These are phyloP conservation scores for Bruchidius siliquastri DNA, from an alignment of 2,888 invertebrate species.

Conservation along the genomic window DNA sequence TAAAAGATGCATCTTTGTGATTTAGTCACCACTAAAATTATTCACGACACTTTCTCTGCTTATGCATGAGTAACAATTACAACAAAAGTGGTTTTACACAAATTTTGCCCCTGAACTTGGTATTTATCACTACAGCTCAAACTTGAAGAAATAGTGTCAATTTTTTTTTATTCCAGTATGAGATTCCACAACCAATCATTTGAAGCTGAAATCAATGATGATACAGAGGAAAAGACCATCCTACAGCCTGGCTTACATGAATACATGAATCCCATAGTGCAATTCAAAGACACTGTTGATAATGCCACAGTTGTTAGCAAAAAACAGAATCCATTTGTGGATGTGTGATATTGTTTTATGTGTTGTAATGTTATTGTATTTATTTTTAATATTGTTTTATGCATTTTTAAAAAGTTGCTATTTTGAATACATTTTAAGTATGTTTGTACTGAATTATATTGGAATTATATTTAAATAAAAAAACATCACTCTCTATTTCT, in stretches of 20 bases:
- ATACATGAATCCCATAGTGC: constrained; percentile 34
- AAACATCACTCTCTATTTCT: no score
- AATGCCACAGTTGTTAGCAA: neutral
- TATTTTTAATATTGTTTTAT: neutral
- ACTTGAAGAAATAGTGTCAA: no score
- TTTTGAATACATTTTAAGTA: neutral
- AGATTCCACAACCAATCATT: constrained; percentile 38
- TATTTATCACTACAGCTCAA: no score
- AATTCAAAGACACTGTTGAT: neutral
- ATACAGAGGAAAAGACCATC: constrained; percentile 29
- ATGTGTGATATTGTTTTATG: neutral
- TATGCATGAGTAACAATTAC: no score
- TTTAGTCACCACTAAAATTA: no score
- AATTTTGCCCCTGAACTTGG: no score
- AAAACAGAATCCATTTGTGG: neutral
- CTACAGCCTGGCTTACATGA: constrained; percentile 40
- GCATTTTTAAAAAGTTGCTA: neutral
- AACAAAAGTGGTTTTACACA: no score
- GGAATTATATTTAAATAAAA: neutral
- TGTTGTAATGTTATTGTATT: neutral
- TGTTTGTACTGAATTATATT: neutral
- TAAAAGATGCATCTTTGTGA: no score
- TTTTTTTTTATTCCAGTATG: constrained; percentile 31
- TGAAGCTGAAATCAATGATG: constrained; percentile 27
- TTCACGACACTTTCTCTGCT: no score